A percentile compares a stretch with the other conserved stretches of the same genome.
Evolutionary conservation across 2,888 invertebrate species (phyloP).

Genomic region (Lepidocyrtinus sp.): DNA sequence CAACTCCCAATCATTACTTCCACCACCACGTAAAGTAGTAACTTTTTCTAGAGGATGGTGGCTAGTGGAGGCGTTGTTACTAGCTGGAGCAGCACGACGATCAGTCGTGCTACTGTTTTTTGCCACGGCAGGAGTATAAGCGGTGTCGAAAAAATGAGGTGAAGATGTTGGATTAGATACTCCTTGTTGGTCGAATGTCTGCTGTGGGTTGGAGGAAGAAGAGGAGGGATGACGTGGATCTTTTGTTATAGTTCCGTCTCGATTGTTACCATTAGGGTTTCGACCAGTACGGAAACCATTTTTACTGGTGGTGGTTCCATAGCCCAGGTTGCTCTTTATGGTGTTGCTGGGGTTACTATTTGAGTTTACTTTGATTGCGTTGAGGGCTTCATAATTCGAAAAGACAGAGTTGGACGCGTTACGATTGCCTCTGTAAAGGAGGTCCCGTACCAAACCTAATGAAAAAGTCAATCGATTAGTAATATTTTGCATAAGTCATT

Average conservation of each 20-base stretch:
- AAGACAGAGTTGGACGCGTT: slow-evolving; percentile 12
- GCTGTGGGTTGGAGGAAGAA: not conserved
- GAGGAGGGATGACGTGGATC: slow-evolving; percentile 20
- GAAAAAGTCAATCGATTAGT: too few species aligned
- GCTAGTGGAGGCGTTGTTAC: not conserved
- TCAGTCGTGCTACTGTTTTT: slow-evolving; percentile 4
- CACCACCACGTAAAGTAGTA: slow-evolving; percentile 1
- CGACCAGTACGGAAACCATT: slow-evolving; percentile 40
- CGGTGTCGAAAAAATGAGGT: slow-evolving; percentile 24
- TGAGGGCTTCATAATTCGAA: slow-evolving; percentile 3
- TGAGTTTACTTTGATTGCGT: slow-evolving; percentile 16
- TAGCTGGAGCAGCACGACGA: too few species aligned
- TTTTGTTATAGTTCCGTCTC: slow-evolving; percentile 31
- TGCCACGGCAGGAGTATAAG: not conserved
- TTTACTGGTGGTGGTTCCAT: slow-evolving; percentile 7
- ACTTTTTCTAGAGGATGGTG: not conserved
- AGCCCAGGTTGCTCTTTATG: not conserved
- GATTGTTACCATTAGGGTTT: not conserved
- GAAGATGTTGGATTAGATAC: slow-evolving; percentile 27
- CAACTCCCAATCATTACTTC: slow-evolving; percentile 60
- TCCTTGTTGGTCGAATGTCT: slow-evolving; percentile 26
- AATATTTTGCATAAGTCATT: too few species aligned
- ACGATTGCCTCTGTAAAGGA: slow-evolving; percentile 42
- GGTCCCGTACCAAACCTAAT: slow-evolving; percentile 40
- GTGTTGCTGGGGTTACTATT: not conserved